A percentile compares a stretch with the other conserved stretches of the same genome.
These are phyloP conservation scores for Chaenodraco wilsoni DNA, from an alignment of 2,797 vertebrate genomes.

Conservation along the genomic window DNA sequence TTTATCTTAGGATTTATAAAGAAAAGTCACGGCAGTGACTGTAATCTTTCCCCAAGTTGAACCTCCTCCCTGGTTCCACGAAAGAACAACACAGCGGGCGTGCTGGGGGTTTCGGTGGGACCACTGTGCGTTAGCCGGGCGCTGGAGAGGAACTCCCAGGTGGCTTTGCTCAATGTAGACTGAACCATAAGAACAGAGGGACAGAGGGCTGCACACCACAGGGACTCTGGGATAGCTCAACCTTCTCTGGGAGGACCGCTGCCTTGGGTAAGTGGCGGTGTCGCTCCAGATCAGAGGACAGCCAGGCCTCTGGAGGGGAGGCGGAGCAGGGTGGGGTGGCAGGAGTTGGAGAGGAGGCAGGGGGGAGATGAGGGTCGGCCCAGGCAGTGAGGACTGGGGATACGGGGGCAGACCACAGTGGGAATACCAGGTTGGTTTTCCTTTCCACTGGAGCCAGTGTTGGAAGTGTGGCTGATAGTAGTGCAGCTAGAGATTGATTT, in stretches of 20 bases:
- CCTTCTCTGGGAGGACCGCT: conserved; percentile 64
- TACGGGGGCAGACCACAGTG: conserved; percentile 53
- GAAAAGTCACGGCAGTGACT: conserved; percentile 6
- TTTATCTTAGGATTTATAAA: conserved; percentile 15
- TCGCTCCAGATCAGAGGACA: conserved; percentile 74
- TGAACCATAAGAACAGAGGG: conserved; percentile 77
- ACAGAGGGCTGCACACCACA: conserved; percentile 71
- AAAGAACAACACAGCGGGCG: conserved; percentile 28
- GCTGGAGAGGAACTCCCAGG: conserved; percentile 68
- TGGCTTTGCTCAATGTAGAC: conserved; percentile 73
- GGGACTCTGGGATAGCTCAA: conserved; percentile 74
- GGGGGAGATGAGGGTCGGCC: conserved; percentile 57
- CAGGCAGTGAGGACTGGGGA: conserved; percentile 47
- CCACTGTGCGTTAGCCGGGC: conserved; percentile 38
- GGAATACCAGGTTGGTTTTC: conserved; percentile 54
- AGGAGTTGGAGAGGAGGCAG: conserved; percentile 20
- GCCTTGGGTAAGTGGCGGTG: conserved; percentile 69
- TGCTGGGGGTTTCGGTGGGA: conserved; percentile 34
- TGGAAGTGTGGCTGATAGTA: conserved; percentile 11
- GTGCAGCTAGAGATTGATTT: conserved; percentile 2
- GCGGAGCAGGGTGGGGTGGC: conserved; percentile 41
- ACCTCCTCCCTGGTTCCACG: background rate
- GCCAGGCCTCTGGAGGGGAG: conserved; percentile 48
- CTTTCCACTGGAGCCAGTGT: conserved; percentile 21
- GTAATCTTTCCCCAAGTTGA: background rate